Conservation (phyloP, 1,140 invertebrate genomes). For the Carcinoscorpius rotundicauda region DNA sequence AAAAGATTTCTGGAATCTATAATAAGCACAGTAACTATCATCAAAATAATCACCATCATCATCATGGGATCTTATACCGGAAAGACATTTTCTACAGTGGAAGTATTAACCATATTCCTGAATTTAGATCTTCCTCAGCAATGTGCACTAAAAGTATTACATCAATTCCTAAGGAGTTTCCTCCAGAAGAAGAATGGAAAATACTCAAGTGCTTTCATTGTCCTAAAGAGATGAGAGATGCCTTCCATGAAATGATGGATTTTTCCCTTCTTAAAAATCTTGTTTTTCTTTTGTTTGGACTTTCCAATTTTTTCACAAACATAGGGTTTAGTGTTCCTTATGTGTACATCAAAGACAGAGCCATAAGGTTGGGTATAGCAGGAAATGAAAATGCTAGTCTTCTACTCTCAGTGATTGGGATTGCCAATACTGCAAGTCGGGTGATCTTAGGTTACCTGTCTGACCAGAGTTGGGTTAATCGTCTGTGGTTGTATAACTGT, state of each 20-base stretch:
- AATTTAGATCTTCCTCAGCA: conserved; percentile 29
- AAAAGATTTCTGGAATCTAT: no score
- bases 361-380: conserved; percentile 40
- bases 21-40: no score
- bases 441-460: conserved; percentile 69
- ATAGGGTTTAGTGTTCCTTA: conserved; percentile 94
- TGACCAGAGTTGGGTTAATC: conserved; percentile 73
- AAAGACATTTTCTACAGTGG: conserved; percentile 79
- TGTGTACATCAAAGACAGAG: conserved; percentile 60
- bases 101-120: conserved; percentile 52
- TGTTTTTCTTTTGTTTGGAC: conserved; percentile 75
- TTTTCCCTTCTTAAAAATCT: conserved; percentile 64
- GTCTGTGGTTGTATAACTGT: conserved; percentile 73
- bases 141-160: background rate
- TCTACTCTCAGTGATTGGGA: conserved; percentile 40
- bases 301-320: conserved; percentile 90
- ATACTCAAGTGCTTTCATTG: conserved; percentile 1
- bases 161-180: background rate
- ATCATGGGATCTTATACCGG: conserved; percentile 44
- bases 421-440: conserved; percentile 40
- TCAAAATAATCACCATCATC: conserved; percentile 8
- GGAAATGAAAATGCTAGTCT: conserved; percentile 29
- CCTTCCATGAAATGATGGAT: conserved; percentile 49
- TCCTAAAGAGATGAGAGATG: conserved; percentile 20
- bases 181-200: background rate